Evolutionary conservation across 2,888 invertebrate genomes (phyloP).

Genomic region (Macaria notata): DNA sequence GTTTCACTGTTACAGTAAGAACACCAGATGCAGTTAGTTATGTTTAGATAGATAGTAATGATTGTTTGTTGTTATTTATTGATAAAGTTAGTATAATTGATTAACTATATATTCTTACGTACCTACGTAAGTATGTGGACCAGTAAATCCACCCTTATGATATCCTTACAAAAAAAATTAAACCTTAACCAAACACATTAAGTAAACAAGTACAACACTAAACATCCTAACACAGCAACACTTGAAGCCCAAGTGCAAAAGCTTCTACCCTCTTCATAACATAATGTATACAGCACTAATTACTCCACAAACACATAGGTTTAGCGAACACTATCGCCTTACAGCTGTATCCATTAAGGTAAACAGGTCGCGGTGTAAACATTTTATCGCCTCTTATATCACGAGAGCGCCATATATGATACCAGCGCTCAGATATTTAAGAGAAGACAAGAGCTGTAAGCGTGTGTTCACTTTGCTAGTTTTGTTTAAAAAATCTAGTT

Average conservation of each 20-base stretch:
- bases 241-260: slow-evolving; percentile 4
- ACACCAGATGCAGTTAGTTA: too few relatives aligned
- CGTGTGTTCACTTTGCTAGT: slow-evolving; percentile 24
- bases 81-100: too few relatives aligned
- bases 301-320: slow-evolving; percentile 12
- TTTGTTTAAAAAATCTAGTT: too few relatives aligned
- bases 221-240: not conserved
- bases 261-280: not conserved
- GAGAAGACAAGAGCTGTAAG: slow-evolving; percentile 28
- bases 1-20: not conserved
- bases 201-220: too few relatives aligned
- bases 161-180: too few relatives aligned
- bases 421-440: slow-evolving; percentile 21
- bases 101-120: too few relatives aligned
- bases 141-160: too few relatives aligned
- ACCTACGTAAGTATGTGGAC: too few relatives aligned
- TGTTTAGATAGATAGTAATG: not conserved
- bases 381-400: slow-evolving; percentile 41
- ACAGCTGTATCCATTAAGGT: slow-evolving; percentile 28
- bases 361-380: slow-evolving; percentile 41
- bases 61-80: too few relatives aligned
- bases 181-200: too few relatives aligned
- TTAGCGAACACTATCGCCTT: slow-evolving; percentile 19
- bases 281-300: slow-evolving; percentile 13
- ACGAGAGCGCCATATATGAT: slow-evolving; percentile 26